These are phyloP conservation scores for Nothocercus julius DNA, from an alignment of 2,113 vertebrate species.

Conservation along the genomic window DNA sequence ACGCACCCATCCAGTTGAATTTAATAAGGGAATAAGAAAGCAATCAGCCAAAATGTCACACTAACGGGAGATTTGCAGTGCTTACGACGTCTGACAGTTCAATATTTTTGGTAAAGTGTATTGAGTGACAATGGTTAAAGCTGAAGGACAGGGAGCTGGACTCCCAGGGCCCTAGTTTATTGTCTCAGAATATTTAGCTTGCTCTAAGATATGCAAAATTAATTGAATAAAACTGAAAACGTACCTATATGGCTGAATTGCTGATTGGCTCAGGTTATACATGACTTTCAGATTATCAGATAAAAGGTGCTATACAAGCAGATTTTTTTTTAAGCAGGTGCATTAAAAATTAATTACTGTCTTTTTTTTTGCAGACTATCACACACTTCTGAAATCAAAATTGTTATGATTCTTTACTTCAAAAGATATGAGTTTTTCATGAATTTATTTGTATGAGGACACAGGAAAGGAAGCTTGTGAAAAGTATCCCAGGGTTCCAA, in stretches of 20 bases:
- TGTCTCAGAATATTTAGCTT: rapidly evolving
- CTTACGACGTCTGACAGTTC: background rate
- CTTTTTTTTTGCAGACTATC: background rate
- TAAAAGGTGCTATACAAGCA: background rate
- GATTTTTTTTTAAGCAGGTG: background rate
- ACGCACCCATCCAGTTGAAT: background rate
- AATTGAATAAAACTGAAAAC: background rate
- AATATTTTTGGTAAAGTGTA: background rate
- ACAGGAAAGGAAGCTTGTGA: background rate
- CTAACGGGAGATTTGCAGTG: background rate
- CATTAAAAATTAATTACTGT: background rate
- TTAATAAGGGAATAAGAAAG: background rate
- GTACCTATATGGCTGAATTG: rapidly evolving
- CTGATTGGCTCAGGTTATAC: background rate
- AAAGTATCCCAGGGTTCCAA: background rate
- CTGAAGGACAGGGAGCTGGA: background rate
- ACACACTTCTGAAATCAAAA: background rate
- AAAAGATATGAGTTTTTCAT: background rate
- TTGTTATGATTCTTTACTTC: background rate
- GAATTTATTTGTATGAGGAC: background rate
- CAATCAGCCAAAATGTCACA: background rate
- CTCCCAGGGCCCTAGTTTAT: background rate
- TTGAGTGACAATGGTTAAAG: background rate
- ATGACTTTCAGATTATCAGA: background rate
- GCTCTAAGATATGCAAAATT: background rate